phyloP scores from a whole-genome alignment of 53 echinoderm and acorn worm species.

The Astropecten irregularis region DNA sequence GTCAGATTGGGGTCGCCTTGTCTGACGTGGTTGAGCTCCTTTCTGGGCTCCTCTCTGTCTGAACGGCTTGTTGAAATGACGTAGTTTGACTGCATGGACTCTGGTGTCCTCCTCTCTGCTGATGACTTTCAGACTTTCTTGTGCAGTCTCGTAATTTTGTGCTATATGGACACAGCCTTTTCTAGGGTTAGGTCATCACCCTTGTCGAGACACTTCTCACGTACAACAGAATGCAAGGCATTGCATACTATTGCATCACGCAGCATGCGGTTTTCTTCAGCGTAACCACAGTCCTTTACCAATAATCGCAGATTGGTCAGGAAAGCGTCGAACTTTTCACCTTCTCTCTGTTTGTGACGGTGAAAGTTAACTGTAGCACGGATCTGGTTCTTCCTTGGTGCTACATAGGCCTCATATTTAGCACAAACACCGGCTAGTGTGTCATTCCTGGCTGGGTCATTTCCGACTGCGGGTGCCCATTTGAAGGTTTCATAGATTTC shows the following conservation, averaged over 20 bases:
- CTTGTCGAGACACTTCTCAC: constrained; percentile 65
- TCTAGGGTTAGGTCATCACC: constrained; percentile 62
- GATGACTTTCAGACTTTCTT: no score
- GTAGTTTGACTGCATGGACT: no score
- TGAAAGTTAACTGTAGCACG: constrained; percentile 77
- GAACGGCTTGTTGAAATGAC: no score
- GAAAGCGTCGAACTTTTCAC: constrained; percentile 65
- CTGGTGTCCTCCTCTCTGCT: no score
- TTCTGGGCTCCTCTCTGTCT: no score
- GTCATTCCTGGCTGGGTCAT: constrained; percentile 50
- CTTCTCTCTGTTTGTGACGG: constrained; percentile 59
- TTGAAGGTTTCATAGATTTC: constrained; percentile 63
- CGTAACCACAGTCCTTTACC: constrained; percentile 61
- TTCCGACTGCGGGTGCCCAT: constrained; percentile 22
- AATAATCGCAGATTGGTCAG: constrained; percentile 60
- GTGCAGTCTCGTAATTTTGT: no score
- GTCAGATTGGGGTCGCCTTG: no score
- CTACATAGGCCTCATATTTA: constrained; percentile 66
- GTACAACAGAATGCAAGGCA: no score
- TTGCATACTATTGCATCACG: constrained; percentile 55
- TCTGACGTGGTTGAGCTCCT: no score
- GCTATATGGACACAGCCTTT: no score
- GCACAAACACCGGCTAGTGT: constrained; percentile 59
- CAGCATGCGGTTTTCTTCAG: constrained; percentile 62
- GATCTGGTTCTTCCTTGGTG: no score